These are phyloP conservation scores for Drosophila setosimentum DNA, from an alignment of 2,888 invertebrate species.

Conservation along the genomic window DNA sequence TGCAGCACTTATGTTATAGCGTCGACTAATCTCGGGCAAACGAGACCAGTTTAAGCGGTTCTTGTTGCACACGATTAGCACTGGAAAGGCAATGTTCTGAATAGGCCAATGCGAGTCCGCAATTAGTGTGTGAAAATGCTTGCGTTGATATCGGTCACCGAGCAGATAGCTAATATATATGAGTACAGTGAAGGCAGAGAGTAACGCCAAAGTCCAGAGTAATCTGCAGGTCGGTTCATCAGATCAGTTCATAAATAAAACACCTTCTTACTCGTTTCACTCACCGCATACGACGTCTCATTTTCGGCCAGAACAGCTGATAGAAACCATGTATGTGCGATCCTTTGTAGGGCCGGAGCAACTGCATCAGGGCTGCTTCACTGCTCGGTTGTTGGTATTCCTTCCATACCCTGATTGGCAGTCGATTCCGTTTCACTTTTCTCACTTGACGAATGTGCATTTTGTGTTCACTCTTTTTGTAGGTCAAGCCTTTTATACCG, in stretches of 20 bases:
- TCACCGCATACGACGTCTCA: constrained; percentile 67
- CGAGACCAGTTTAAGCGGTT: constrained; percentile 84
- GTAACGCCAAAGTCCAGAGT: constrained; percentile 73
- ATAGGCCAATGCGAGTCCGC: constrained; percentile 78
- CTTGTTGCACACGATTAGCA: constrained; percentile 82
- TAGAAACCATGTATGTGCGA: constrained; percentile 70
- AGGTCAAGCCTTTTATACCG: constrained; percentile 40
- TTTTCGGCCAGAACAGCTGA: constrained; percentile 58
- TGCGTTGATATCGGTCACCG: constrained; percentile 68
- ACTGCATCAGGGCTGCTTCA: constrained; percentile 43
- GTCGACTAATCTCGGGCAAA: constrained; percentile 59
- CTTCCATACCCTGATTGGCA: constrained; percentile 26
- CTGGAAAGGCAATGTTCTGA: constrained; percentile 81
- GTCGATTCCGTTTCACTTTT: constrained; percentile 14
- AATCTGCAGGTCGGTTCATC: constrained; percentile 41
- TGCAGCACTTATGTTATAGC: constrained; percentile 52
- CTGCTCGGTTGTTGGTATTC: background rate
- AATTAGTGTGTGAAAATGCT: constrained; percentile 79
- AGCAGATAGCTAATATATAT: constrained; percentile 70
- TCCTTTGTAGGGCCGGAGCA: constrained; percentile 47
- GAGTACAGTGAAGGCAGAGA: constrained; percentile 67
- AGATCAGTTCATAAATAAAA: background rate
- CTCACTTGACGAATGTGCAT: constrained; percentile 30
- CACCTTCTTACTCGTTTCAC: background rate
- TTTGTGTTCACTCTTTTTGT: constrained; percentile 8